phyloP scores from a whole-genome alignment of 2,797 vertebrate genomes.

The Huso huso region DNA sequence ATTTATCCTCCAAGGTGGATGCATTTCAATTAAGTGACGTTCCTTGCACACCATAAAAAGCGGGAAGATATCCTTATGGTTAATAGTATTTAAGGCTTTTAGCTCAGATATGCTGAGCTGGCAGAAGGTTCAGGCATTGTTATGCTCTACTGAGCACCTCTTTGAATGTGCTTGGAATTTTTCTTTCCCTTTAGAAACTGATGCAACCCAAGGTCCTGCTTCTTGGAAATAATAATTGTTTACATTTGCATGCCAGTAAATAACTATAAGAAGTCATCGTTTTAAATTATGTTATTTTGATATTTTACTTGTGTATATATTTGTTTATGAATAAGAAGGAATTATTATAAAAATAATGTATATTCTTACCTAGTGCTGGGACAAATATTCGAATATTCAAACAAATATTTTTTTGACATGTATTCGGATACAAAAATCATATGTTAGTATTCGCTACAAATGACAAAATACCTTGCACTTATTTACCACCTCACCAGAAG shows the following conservation, averaged over 20 bases:
- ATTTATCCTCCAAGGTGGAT: no score
- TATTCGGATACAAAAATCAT: no score
- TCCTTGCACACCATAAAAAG: background rate
- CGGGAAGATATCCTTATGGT: background rate
- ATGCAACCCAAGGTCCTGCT: background rate
- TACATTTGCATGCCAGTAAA: background rate
- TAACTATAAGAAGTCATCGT: background rate
- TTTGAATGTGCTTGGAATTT: background rate
- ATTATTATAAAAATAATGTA: no score
- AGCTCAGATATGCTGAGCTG: background rate
- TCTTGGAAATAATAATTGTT: background rate
- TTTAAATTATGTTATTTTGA: no score
- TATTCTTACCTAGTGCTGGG: background rate
- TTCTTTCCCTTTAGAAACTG: background rate
- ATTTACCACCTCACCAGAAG: background rate
- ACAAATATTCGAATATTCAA: no score
- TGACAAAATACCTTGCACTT: no score
- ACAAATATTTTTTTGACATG: no score
- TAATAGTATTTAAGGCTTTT: background rate
- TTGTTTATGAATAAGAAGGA: no score
- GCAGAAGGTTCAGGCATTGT: background rate
- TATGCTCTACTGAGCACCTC: conserved; percentile 3
- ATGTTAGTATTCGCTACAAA: no score
- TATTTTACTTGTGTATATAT: no score
- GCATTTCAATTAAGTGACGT: background rate